Base-by-base conservation (phyloP, 2,113 vertebrate species). In the Lucifuga dentata region DNA sequence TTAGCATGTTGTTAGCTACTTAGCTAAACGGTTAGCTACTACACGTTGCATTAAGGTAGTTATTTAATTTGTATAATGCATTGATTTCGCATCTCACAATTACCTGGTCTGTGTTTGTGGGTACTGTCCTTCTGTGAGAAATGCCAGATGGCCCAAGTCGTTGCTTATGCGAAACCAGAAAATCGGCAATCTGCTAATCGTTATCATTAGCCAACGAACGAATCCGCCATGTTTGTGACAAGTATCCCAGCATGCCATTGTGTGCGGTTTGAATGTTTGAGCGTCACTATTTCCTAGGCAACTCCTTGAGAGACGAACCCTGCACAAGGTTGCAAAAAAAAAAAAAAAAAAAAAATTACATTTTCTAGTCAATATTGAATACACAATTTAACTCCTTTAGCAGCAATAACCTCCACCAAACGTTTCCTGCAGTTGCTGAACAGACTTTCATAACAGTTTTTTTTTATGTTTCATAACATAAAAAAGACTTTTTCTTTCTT, bases 201-300 rank as follows among this genome's bases (percentile, higher is more conserved):
- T 44, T 55, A 11, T 46, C 58, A 63, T 81, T 88, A 89, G 84
- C 86, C 24, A 8, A 43, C 75, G 16, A 76, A 36, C 71, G 52
- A 13, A 11, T 88, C 90, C 90, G 85, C 90, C 90, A 91, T 91
- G 90, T 89, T 78, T 78, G 63, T 32, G 16, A 53, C 60, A 62
- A 48, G 43, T 85, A 71, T 88, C 90, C 90, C 90, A 73, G 2
- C 71, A 90, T 91, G 84, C 87, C 49, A 45, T 80, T 86, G 84
- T 67, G 41, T 82, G 83, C 82, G 70, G 77, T 62, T 83, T 84
- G 67, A 88, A 84, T 70, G 81, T 57, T 56, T n/a, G n/a, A 46
- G 83, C 83, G 80, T 88, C 80, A 83, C 76, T 32, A 64, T 91
- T 53, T 70, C 88, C 88, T 19, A 35, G 85, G 80, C 39, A 90